Evolutionary conservation across 2,113 vertebrate species (phyloP).

Genomic region (Sylvicapra grimmia): DNA sequence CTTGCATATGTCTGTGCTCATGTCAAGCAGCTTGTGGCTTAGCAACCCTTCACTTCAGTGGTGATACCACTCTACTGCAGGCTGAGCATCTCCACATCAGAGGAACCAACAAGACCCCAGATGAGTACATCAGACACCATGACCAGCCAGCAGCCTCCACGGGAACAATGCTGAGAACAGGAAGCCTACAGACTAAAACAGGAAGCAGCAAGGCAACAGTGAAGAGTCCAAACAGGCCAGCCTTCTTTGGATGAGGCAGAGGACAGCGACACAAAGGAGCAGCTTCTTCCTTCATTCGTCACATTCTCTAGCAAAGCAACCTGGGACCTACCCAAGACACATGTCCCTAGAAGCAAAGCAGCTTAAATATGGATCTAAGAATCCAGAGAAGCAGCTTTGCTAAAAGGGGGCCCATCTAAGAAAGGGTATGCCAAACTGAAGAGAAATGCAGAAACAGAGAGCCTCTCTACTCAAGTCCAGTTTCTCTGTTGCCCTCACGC

Average conservation of each 20-base stretch:
- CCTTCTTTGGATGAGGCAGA: neutral
- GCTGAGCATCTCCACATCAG: slow-evolving; percentile 3
- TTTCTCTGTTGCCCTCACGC: neutral
- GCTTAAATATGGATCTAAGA: neutral
- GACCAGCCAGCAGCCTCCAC: neutral
- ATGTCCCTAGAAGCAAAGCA: neutral
- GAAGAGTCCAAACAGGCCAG: neutral
- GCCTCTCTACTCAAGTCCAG: neutral
- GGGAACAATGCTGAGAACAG: neutral
- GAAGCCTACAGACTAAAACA: slow-evolving; percentile 20
- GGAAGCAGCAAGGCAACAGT: neutral
- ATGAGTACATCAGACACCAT: neutral
- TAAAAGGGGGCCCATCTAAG: neutral
- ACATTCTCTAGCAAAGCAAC: neutral
- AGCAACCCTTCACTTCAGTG: neutral
- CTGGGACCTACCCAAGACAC: neutral
- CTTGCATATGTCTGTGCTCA: neutral
- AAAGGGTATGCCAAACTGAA: neutral
- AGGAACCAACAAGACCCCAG: slow-evolving; percentile 5
- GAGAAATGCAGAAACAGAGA: neutral
- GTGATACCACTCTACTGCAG: neutral
- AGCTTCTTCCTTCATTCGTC: neutral
- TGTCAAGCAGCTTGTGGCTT: neutral
- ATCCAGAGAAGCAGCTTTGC: neutral
- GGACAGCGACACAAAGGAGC: neutral